Percentiles rank a stretch among this genome's conserved stretches.
phyloP scores from a whole-genome alignment of 2,113 vertebrate species.

The Cyprinodon variegatus region DNA sequence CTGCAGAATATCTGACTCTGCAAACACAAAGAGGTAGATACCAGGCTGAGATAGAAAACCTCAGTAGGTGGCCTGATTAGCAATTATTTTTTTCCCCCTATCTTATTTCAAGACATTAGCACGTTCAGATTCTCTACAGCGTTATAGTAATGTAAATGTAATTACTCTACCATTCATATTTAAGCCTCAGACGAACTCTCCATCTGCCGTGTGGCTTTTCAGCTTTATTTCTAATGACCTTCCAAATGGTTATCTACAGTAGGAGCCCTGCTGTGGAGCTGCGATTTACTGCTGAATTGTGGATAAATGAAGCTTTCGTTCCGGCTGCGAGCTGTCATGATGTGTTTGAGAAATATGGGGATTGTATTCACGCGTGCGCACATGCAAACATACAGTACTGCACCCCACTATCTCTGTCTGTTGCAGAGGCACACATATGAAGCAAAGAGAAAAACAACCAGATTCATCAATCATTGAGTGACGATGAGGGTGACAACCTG shows the following conservation, averaged over 20 bases:
- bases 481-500: constrained; percentile 58
- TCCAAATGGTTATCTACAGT: constrained; percentile 65
- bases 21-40: constrained; percentile 19
- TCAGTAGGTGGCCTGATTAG: constrained; percentile 28
- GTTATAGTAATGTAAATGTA: constrained; percentile 30
- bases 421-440: constrained; percentile 5
- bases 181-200: constrained; percentile 13
- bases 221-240: constrained; percentile 62
- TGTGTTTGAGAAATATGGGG: constrained; percentile 62
- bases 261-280: constrained; percentile 56
- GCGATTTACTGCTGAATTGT: constrained; percentile 72
- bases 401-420: not conserved
- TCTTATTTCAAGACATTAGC: constrained; percentile 32
- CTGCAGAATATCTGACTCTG: not conserved
- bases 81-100: constrained; percentile 8
- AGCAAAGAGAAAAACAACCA: constrained; percentile 27
- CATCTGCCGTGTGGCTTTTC: constrained; percentile 22
- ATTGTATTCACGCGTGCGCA: constrained; percentile 63
- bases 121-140: constrained; percentile 26
- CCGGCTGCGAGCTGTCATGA: constrained; percentile 77
- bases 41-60: constrained; percentile 29
- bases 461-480: constrained; percentile 66
- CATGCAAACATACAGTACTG: constrained; percentile 35
- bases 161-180: constrained; percentile 25
- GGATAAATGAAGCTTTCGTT: constrained; percentile 75